phyloP scores from a whole-genome alignment of 2,113 vertebrate species.

The Siniperca knerii region DNA sequence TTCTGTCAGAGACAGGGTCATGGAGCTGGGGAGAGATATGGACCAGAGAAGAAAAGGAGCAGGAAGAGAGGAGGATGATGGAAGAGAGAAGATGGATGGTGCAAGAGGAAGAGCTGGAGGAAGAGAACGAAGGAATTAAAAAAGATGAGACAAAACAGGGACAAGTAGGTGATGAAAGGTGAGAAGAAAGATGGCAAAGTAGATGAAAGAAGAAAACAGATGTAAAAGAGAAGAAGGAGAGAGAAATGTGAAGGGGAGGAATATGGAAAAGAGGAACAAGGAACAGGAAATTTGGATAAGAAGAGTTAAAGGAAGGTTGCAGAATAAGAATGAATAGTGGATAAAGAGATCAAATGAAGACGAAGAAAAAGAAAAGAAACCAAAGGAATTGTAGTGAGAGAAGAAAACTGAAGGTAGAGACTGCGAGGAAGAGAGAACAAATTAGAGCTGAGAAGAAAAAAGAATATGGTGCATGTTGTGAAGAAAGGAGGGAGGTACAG shows the following conservation, averaged over 20 bases:
- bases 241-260: not conserved
- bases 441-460: constrained; percentile 21
- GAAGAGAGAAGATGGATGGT: constrained; percentile 16
- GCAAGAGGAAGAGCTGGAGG: not conserved
- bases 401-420: not conserved
- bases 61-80: not conserved
- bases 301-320: not conserved
- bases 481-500: not conserved
- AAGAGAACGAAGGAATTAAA: not conserved
- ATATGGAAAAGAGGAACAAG: not conserved
- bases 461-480: constrained; percentile 24
- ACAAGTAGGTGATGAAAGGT: not conserved
- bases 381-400: not conserved
- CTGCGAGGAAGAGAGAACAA: not conserved
- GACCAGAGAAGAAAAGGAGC: constrained; percentile 8
- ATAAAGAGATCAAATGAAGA: not conserved
- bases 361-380: not conserved
- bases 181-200: constrained; percentile 5
- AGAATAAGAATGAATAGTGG: not conserved
- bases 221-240: not conserved
- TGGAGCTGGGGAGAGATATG: constrained; percentile 14
- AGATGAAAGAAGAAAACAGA: not conserved
- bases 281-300: too few species aligned
- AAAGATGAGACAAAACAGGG: not conserved
- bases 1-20: constrained; percentile 68